Conservation (phyloP, 1,140 invertebrate species). For the Parasteatoda tepidariorum region DNA sequence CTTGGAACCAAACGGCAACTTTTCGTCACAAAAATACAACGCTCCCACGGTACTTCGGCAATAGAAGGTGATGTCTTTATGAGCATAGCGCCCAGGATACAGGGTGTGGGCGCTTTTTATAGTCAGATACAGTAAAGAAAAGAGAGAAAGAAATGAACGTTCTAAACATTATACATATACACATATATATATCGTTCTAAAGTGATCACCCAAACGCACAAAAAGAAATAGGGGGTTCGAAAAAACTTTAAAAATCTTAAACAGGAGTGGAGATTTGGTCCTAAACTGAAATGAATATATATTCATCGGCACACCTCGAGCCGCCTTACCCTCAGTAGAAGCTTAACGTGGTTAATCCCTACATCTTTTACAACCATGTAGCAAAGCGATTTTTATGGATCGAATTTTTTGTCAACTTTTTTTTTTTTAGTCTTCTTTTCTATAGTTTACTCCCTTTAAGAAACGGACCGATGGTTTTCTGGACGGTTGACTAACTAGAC, state of each 20-base stretch:
- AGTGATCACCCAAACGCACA: constrained; percentile 38
- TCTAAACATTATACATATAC: constrained; percentile 52
- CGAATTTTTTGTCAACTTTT: constrained; percentile 12
- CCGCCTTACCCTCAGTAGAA: constrained; percentile 34
- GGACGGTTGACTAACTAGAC: constrained; percentile 59
- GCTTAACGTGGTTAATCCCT: constrained; percentile 48
- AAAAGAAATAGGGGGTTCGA: constrained; percentile 12
- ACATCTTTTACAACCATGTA: constrained; percentile 54
- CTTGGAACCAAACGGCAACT: constrained; percentile 2
- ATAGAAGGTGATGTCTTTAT: constrained; percentile 55
- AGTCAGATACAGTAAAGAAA: constrained; percentile 31
- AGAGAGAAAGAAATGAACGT: constrained; percentile 35
- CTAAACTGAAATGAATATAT: constrained; percentile 58
- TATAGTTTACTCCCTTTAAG: constrained; percentile 9
- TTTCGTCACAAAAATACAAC: background rate
- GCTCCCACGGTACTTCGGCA: constrained; percentile 41
- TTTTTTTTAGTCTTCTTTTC: background rate
- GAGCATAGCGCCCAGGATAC: constrained; percentile 24
- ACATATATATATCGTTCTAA: constrained; percentile 35
- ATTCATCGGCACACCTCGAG: constrained; percentile 44
- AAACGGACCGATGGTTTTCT: constrained; percentile 55
- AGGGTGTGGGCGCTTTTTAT: constrained; percentile 59
- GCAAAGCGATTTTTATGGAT: constrained; percentile 60
- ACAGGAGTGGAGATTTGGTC: constrained; percentile 25
- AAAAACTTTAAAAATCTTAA: background rate